These are phyloP conservation scores for Drosophila buzzatii DNA, from an alignment of 2,888 invertebrate species.

Conservation along the genomic window DNA sequence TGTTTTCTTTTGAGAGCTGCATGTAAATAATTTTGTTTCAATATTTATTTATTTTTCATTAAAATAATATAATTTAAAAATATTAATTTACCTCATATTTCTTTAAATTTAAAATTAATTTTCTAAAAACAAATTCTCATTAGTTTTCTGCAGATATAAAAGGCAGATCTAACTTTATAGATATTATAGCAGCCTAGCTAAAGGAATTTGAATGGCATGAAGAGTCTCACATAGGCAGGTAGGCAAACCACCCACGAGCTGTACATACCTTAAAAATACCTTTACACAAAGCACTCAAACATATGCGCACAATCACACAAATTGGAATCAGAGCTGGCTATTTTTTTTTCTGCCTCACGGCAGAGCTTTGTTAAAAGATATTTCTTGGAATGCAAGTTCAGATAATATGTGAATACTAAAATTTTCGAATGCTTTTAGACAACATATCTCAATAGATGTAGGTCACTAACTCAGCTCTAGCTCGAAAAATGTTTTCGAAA, in stretches of 20 bases:
- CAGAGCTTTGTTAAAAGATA: not conserved
- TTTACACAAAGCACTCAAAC: slow-evolving; percentile 7
- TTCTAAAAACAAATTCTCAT: not conserved
- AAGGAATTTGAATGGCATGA: slow-evolving; percentile 7
- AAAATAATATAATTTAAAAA: too few relatives aligned
- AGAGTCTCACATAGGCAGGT: not conserved
- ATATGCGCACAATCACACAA: slow-evolving; percentile 16
- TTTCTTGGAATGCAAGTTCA: not conserved
- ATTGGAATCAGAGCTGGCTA: not conserved
- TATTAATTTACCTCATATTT: too few relatives aligned
- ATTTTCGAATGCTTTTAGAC: not conserved
- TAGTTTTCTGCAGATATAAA: not conserved
- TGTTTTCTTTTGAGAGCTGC: too few relatives aligned
- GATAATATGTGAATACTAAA: too few relatives aligned
- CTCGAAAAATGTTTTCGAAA: too few relatives aligned
- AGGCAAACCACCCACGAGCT: not conserved
- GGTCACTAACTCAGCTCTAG: not conserved
- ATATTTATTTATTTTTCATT: too few relatives aligned
- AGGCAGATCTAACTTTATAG: not conserved
- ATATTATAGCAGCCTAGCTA: not conserved
- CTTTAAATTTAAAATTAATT: too few relatives aligned
- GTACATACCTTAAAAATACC: slow-evolving; percentile 10
- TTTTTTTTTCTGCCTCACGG: not conserved
- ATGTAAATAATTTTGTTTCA: too few relatives aligned
- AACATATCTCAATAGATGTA: not conserved